phyloP scores from a whole-genome alignment of 2,797 vertebrate species.

The Gymnocypris eckloni region DNA sequence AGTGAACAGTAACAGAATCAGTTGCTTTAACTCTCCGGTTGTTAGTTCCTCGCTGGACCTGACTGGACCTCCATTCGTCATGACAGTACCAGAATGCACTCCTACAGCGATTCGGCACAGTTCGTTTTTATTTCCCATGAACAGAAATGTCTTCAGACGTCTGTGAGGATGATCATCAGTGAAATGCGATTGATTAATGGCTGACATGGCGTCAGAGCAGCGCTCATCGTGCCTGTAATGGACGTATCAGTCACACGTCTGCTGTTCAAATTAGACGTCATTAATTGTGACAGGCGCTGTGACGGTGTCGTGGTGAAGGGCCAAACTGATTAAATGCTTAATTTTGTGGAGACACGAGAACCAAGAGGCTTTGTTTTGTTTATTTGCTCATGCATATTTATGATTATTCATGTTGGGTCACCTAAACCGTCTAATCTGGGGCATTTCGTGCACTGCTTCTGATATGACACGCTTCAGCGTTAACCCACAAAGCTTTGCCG shows the following conservation, averaged over 20 bases:
- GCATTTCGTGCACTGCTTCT: background rate
- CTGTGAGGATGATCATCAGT: conserved; percentile 53
- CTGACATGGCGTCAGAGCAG: conserved; percentile 57
- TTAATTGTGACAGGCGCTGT: conserved; percentile 71
- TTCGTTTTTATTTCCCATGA: conserved; percentile 30
- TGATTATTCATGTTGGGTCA: conserved; percentile 39
- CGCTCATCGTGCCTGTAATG: conserved; percentile 72
- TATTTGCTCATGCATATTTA: conserved; percentile 40
- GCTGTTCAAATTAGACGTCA: conserved; percentile 69
- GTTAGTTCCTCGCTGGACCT: background rate
- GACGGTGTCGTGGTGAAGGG: conserved; percentile 57
- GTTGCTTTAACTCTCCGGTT: background rate
- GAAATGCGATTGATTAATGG: conserved; percentile 71
- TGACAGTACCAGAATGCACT: conserved; percentile 46
- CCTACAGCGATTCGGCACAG: conserved; percentile 28
- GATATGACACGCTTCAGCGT: background rate
- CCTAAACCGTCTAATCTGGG: conserved; percentile 7
- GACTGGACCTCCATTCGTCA: background rate
- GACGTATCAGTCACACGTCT: conserved; percentile 69
- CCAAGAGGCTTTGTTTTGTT: conserved; percentile 45
- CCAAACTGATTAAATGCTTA: conserved; percentile 51
- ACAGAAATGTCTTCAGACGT: conserved; percentile 52
- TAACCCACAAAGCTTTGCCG: background rate
- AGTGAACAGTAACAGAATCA: background rate
- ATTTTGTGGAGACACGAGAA: conserved; percentile 25